Evolutionary conservation across 2,888 invertebrate species (phyloP).

Genomic region (Thalpophila matura): DNA sequence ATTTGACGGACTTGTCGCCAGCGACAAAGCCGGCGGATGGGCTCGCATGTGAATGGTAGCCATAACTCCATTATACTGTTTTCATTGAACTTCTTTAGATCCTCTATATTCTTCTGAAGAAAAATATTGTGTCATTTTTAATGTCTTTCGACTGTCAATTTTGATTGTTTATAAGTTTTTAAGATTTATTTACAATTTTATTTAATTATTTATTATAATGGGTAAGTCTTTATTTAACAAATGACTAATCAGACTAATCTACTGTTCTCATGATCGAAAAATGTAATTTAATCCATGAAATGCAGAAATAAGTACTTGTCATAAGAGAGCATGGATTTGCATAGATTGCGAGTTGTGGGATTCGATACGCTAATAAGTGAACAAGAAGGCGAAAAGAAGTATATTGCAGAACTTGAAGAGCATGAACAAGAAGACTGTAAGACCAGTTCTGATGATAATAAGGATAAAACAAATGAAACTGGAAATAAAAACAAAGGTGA

Average conservation of each 20-base stretch:
- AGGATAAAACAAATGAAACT: constrained; percentile 10
- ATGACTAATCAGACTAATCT: constrained; percentile 21
- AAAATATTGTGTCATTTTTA: neutral
- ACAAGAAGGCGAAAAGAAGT: constrained; percentile 27
- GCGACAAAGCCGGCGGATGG: too few species aligned
- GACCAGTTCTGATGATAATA: neutral
- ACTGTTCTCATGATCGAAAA: constrained; percentile 18
- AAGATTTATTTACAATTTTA: constrained; percentile 58
- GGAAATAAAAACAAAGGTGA: neutral
- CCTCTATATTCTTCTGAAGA: neutral
- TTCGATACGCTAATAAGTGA: constrained; percentile 54
- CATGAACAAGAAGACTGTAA: constrained; percentile 13
- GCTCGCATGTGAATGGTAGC: too few species aligned
- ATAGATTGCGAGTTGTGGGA: constrained; percentile 65
- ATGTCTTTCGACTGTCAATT: constrained; percentile 43
- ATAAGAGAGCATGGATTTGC: constrained; percentile 60
- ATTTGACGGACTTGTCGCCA: too few species aligned
- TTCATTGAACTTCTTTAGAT: neutral
- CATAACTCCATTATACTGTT: too few species aligned
- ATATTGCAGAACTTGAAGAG: constrained; percentile 12
- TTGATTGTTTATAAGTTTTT: constrained; percentile 59
- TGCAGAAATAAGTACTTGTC: constrained; percentile 16
- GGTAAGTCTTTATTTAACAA: constrained; percentile 39
- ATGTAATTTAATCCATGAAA: constrained; percentile 15
- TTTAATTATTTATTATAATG: constrained; percentile 31